Percentiles rank a stretch among this genome's conserved stretches.
phyloP scores from a whole-genome alignment of 2,888 invertebrate genomes.

The Sarcophaga rosellei region DNA sequence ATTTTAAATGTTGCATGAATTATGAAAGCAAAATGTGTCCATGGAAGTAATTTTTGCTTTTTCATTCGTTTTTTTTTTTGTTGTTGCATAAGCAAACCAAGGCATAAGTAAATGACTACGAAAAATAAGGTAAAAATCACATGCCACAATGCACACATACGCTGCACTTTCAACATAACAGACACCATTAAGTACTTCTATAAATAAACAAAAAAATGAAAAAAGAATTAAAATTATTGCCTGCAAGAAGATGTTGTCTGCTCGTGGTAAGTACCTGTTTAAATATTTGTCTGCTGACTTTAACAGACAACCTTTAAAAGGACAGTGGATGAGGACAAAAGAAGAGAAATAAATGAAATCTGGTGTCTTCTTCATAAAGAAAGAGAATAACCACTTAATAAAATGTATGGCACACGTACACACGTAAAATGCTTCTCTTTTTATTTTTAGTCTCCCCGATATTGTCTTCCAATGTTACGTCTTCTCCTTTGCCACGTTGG shows the following conservation, averaged over 20 bases:
- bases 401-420: constrained; percentile 46
- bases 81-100: constrained; percentile 8
- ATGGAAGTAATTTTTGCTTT: background rate
- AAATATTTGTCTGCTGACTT: constrained; percentile 61
- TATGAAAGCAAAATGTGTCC: constrained; percentile 46
- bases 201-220: background rate
- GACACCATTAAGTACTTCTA: constrained; percentile 44
- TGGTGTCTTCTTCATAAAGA: constrained; percentile 45
- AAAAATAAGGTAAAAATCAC: constrained; percentile 45
- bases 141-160: background rate
- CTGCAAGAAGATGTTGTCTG: background rate
- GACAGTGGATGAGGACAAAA: background rate
- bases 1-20: constrained; percentile 68
- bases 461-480: constrained; percentile 1
- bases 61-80: background rate
- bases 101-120: constrained; percentile 31
- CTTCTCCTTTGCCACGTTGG: background rate
- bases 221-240: background rate
- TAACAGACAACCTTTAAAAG: constrained; percentile 9
- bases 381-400: constrained; percentile 55
- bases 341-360: constrained; percentile 59
- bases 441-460: constrained; percentile 9
- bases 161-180: constrained; percentile 23
- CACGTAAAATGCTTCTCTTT: constrained; percentile 15
- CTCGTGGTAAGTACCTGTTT: constrained; percentile 53